Evolutionary conservation across 2,113 vertebrate species (phyloP).

Genomic region (Hydrolagus affinis): DNA sequence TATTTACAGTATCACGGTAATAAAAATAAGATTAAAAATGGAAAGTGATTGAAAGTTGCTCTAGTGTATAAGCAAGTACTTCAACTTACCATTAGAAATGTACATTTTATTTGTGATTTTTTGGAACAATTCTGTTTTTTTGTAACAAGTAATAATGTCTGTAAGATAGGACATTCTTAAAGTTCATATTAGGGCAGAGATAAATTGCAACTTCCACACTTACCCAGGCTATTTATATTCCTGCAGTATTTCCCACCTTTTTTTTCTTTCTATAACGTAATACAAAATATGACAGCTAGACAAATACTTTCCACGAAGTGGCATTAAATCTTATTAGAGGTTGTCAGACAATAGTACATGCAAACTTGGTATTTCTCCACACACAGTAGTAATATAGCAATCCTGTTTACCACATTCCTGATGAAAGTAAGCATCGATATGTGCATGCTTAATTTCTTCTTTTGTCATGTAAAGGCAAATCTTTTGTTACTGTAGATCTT

Average conservation of each 20-base stretch:
- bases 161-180: constrained; percentile 63
- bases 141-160: constrained; percentile 67
- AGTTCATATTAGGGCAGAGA: constrained; percentile 68
- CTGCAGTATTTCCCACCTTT: constrained; percentile 53
- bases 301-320: not conserved
- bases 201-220: constrained; percentile 59
- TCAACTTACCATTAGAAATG: constrained; percentile 72
- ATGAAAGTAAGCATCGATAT: not conserved
- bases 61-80: not conserved
- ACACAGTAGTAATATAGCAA: not conserved
- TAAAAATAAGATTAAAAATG: constrained; percentile 53
- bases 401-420: not conserved
- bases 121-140: constrained; percentile 55
- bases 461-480: too few relatives aligned
- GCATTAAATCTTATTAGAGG: not conserved
- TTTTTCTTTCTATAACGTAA: constrained; percentile 38
- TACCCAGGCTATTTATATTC: constrained; percentile 71
- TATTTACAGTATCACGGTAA: constrained; percentile 73
- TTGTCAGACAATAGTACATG: not conserved
- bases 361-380: not conserved
- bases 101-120: constrained; percentile 50
- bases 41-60: constrained; percentile 27
- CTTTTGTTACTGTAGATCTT: not conserved
- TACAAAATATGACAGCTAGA: not conserved
- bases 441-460: not conserved